Evolutionary conservation across 2,113 vertebrate species (phyloP), one percentile per base, ranked within the genome.

Genomic region (Sander vitreus): DNA sequence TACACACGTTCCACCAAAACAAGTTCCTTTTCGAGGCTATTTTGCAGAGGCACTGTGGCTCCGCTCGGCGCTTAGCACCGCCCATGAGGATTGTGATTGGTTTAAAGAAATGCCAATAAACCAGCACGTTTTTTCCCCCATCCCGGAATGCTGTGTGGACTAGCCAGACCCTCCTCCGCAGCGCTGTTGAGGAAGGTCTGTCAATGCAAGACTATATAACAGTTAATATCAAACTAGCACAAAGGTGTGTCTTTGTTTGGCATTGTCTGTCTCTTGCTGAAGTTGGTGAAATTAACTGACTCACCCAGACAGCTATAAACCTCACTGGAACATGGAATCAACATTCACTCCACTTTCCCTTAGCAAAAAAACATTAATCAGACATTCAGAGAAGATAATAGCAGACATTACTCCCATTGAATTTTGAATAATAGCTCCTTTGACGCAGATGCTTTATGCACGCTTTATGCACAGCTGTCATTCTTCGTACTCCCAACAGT

Each of bases 361-460:
- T 47, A 36, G 58, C 19, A 54, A 53, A 69, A 67, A 67, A 13
- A 45, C 51, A 76, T 64, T 39, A 76, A 80, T 77, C 85, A 76
- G 81, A 64, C 62, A 55, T 75, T 81, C 58, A 65, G 55, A 73
- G 39, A 54, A 39, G 73, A 85, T 85, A 80, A 89, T 80, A 80
- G 75, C 78, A 68, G 25, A 47, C n/a, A 14, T 2, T 15, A 36
- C 78, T 66, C 73, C 19, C 53, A 50, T 7, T 65, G 68, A 78
- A 85, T 81, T 55, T 71, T 88, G 33, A 88, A 66, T 19, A 54
- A 68, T 30, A 76, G 19, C 27, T 53, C 66, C 19, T 69, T 68
- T 33, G 45, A 12, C 15, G 2, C 45, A 11, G 45, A 73, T 65
- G 57, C 59, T 36, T 77, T 51, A 67, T 73, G 45, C 21, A 70